A percentile compares a stretch with the other conserved stretches of the same genome.
phyloP scores from a whole-genome alignment of 2,113 vertebrate species.

The Syngnathus typhle region DNA sequence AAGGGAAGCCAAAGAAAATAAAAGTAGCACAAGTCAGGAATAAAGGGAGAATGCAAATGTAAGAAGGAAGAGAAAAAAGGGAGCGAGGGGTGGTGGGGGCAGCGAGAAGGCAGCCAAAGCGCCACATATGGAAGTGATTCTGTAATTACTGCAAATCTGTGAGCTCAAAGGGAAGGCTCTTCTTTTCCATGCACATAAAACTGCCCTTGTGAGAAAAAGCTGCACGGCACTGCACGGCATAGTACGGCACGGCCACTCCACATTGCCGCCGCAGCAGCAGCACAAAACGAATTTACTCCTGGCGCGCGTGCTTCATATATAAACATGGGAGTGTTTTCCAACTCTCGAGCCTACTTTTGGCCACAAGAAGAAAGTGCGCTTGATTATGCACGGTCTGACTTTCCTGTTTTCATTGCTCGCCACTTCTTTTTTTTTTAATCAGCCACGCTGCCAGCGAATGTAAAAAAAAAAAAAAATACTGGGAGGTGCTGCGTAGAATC shows the following conservation, averaged over 20 bases:
- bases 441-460: conserved; percentile 20
- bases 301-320: conserved; percentile 15
- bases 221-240: conserved; percentile 40
- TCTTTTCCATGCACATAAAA: conserved; percentile 73
- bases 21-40: conserved; percentile 43
- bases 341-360: conserved; percentile 10
- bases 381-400: conserved; percentile 23
- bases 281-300: conserved; percentile 41
- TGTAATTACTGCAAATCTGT: conserved; percentile 79
- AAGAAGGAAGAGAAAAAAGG: conserved; percentile 47
- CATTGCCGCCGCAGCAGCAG: neutral
- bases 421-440: conserved; percentile 34
- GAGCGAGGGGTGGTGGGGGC: conserved; percentile 59
- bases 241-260: too few species aligned
- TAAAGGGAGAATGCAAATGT: conserved; percentile 58
- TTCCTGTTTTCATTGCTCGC: conserved; percentile 27
- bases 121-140: conserved; percentile 80
- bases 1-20: conserved; percentile 36
- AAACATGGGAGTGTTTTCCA: conserved; percentile 22
- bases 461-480: conserved; percentile 35
- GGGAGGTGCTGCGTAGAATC: conserved; percentile 27
- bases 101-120: conserved; percentile 68
- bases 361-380: neutral
- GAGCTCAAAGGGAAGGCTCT: conserved; percentile 75
- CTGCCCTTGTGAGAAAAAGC: conserved; percentile 66